A percentile compares a stretch with the other conserved stretches of the same genome.
These are phyloP conservation scores for Macrotrachela quadricornifera DNA, from an alignment of 1,140 invertebrate species.

Conservation along the genomic window DNA sequence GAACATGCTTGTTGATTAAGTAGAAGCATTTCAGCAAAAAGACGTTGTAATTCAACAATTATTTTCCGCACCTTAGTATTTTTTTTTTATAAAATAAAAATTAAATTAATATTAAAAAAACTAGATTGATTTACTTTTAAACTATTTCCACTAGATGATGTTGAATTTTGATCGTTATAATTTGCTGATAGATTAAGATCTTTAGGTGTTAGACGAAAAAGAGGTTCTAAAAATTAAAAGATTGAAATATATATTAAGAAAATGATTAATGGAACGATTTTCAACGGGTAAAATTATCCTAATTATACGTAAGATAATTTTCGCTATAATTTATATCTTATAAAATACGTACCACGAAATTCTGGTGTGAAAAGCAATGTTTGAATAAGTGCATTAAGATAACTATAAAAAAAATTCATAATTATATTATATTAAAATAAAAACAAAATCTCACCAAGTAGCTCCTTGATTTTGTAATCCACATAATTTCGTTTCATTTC, in stretches of 20 bases:
- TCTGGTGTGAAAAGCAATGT: slow-evolving; percentile 26
- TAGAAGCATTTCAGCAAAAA: slow-evolving; percentile 21
- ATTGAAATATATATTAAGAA: neutral
- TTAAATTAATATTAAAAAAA: neutral
- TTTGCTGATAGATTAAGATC: slow-evolving; percentile 12
- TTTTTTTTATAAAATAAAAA: neutral
- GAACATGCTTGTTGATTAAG: slow-evolving; percentile 19
- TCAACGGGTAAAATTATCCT: too few relatives aligned
- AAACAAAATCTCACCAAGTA: slow-evolving; percentile 14
- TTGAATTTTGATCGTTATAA: neutral
- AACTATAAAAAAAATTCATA: slow-evolving; percentile 4
- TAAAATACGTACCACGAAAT: slow-evolving; percentile 23
- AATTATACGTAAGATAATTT: too few relatives aligned
- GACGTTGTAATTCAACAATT: slow-evolving; percentile 20
- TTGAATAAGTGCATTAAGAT: slow-evolving; percentile 26
- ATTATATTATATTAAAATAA: too few relatives aligned
- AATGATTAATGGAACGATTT: too few relatives aligned
- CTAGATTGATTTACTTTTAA: neutral
- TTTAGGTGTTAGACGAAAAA: slow-evolving; percentile 16
- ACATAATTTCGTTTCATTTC: slow-evolving; percentile 16
- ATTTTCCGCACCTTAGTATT: slow-evolving; percentile 21
- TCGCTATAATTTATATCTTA: neutral
- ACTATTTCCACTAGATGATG: neutral
- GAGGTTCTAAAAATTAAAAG: slow-evolving; percentile 14
- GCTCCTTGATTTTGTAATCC: slow-evolving; percentile 28